These are phyloP conservation scores for Brachionus angularis DNA, from an alignment of 1,140 invertebrate species.

Conservation along the genomic window DNA sequence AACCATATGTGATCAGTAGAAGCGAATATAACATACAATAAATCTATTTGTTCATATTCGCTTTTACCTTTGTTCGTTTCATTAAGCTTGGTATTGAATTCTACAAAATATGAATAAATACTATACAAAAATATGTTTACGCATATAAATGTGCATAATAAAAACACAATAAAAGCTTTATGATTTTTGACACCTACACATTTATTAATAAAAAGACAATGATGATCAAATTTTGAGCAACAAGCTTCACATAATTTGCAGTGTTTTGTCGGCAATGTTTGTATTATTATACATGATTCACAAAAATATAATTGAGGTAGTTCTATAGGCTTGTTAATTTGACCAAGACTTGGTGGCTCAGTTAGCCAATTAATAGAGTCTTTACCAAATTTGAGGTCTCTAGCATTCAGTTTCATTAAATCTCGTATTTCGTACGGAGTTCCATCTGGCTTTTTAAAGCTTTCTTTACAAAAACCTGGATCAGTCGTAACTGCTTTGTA, in stretches of 20 bases:
- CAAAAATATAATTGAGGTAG: conserved; percentile 19
- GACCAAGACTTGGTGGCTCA: conserved; percentile 17
- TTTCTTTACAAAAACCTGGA: conserved; percentile 34
- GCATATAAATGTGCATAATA: conserved; percentile 38
- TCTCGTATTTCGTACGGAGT: conserved; percentile 18
- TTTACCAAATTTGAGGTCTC: conserved; percentile 8
- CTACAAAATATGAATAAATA: neutral
- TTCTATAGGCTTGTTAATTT: neutral
- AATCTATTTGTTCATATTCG: conserved; percentile 22
- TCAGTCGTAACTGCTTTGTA: neutral
- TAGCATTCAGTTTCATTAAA: conserved; percentile 6
- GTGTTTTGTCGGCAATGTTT: conserved; percentile 47
- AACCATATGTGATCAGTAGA: conserved; percentile 11
- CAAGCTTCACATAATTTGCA: conserved; percentile 52
- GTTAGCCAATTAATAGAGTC: conserved; percentile 33
- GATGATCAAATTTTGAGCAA: conserved; percentile 52
- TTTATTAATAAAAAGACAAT: conserved; percentile 53
- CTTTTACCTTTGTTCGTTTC: conserved; percentile 1
- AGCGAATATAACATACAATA: conserved; percentile 1
- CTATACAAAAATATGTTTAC: neutral
- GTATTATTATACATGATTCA: conserved; percentile 22
- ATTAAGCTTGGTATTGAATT: neutral
- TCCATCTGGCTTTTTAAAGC: conserved; percentile 19
- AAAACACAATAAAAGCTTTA: conserved; percentile 49
- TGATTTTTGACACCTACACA: conserved; percentile 53